These are phyloP conservation scores for Tiliacea aurago DNA, from an alignment of 2,888 invertebrate species.

Conservation along the genomic window DNA sequence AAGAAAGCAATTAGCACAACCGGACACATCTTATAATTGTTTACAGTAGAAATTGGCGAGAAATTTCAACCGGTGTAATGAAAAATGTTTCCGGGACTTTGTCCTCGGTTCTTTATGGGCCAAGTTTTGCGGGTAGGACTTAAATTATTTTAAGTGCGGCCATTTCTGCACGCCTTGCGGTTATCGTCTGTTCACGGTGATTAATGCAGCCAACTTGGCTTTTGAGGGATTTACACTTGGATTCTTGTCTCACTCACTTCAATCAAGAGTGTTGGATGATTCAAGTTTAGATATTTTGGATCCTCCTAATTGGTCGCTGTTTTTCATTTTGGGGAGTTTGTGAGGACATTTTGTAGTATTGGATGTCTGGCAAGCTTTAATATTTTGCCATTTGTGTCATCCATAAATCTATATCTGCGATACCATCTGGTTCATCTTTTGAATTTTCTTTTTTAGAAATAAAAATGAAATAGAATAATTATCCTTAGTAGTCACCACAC, in stretches of 20 bases:
- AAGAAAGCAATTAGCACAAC: constrained; percentile 76
- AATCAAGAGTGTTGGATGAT: constrained; percentile 56
- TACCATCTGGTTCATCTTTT: neutral
- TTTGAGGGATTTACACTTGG: constrained; percentile 69
- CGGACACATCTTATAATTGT: constrained; percentile 85
- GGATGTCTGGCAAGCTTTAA: constrained; percentile 20
- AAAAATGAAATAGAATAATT: neutral
- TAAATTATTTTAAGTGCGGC: constrained; percentile 88
- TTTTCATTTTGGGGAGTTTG: constrained; percentile 37
- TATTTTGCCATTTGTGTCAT: neutral
- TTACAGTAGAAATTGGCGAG: constrained; percentile 78
- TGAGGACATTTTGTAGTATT: constrained; percentile 6
- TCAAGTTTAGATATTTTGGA: constrained; percentile 33
- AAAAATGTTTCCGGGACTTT: constrained; percentile 86
- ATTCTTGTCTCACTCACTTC: constrained; percentile 60
- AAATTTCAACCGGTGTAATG: constrained; percentile 80
- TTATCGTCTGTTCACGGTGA: constrained; percentile 83
- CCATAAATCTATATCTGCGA: neutral
- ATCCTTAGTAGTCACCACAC: neutral
- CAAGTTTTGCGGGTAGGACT: constrained; percentile 82
- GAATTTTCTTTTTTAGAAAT: neutral
- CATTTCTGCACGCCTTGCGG: constrained; percentile 84
- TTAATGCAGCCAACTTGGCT: constrained; percentile 77
- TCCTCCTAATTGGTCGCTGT: constrained; percentile 44
- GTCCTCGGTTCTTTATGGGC: constrained; percentile 85